phyloP scores from a whole-genome alignment of 2,888 invertebrate species.

The Tetropium fuscum region DNA sequence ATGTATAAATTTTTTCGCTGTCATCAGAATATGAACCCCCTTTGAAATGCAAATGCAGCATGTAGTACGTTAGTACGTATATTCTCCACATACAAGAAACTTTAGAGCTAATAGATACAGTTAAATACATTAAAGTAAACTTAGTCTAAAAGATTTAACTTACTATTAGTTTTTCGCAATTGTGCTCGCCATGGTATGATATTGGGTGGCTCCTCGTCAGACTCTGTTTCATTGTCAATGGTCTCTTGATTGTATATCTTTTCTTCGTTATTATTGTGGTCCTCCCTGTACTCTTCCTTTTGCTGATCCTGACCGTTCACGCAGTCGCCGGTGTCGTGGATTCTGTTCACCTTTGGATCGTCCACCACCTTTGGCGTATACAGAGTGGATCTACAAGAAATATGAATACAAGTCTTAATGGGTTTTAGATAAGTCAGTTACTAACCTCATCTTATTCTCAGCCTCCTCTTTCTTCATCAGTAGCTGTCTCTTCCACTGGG shows the following conservation, averaged over 20 bases:
- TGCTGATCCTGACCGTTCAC: conserved; percentile 63
- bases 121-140: neutral
- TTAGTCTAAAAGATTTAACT: conserved; percentile 82
- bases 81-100: neutral
- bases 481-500: conserved; percentile 94
- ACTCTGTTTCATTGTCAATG: conserved; percentile 48
- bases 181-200: conserved; percentile 93
- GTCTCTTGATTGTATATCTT: conserved; percentile 34
- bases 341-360: conserved; percentile 69
- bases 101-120: neutral
- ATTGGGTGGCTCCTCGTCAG: conserved; percentile 68
- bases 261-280: conserved; percentile 64
- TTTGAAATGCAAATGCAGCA: too few species aligned
- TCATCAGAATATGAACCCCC: too few species aligned
- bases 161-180: conserved; percentile 90
- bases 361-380: conserved; percentile 79
- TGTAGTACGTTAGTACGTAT: too few species aligned
- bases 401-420: too few species aligned
- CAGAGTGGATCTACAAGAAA: conserved; percentile 70
- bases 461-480: conserved; percentile 84
- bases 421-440: too few species aligned
- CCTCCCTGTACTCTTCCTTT: conserved; percentile 54
- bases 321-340: conserved; percentile 61
- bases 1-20: too few species aligned
- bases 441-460: conserved; percentile 81